Evolutionary conservation across 1,140 invertebrate genomes (phyloP).

Genomic region (Ceratoteleas bidentatus): DNA sequence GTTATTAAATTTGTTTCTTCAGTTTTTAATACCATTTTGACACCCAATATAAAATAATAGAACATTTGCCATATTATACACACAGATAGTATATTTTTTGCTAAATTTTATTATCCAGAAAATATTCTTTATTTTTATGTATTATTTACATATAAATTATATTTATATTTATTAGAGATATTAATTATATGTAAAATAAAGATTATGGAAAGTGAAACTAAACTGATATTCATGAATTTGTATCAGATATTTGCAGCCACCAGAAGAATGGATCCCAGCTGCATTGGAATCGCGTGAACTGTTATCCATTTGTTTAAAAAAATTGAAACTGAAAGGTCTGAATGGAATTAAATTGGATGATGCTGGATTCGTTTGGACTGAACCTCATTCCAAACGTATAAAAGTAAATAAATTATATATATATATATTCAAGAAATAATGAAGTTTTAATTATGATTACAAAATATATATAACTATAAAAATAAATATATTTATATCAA

Average conservation of each 20-base stretch:
- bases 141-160: too few relatives aligned
- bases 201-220: not conserved
- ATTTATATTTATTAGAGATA: too few relatives aligned
- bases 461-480: too few relatives aligned
- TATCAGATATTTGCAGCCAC: conserved; percentile 94
- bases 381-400: conserved; percentile 98
- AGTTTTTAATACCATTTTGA: too few relatives aligned
- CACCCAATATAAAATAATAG: too few relatives aligned
- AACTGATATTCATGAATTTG: conserved; percentile 4
- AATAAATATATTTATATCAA: conserved; percentile 2
- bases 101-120: too few relatives aligned
- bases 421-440: not conserved
- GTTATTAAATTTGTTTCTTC: not conserved
- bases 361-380: conserved; percentile 99
- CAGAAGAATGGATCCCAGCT: conserved; percentile 94
- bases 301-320: conserved; percentile 95
- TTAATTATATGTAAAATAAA: too few relatives aligned
- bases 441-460: too few relatives aligned
- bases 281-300: conserved; percentile 96
- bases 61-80: too few relatives aligned
- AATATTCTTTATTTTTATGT: too few relatives aligned
- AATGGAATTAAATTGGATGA: conserved; percentile 95
- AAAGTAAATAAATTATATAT: conserved; percentile 84
- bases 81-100: too few relatives aligned
- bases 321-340: conserved; percentile 90